Evolutionary conservation across 2,797 vertebrate species (phyloP), one percentile per base, ranked within the genome.

Genomic region (Ambastaia sidthimunki): DNA sequence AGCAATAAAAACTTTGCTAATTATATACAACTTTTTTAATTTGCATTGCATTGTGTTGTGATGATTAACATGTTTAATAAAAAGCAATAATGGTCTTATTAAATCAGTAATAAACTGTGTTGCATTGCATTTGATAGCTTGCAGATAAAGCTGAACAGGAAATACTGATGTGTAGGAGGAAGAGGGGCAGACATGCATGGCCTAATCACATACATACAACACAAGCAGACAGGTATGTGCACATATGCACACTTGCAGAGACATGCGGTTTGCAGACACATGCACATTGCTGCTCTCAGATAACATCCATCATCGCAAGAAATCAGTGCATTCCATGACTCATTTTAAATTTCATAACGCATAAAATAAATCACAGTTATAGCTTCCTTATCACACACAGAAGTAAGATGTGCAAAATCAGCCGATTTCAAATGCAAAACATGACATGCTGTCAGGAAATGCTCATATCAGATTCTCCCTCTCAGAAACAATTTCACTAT

Each of bases 391-490:
- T 72, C 50, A 62, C 66, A 71, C 59, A 81, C 72, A 83, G 25
- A 50, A 71, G 77, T 78, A 71, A 76, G 71, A 85, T 83, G 80
- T 88, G 87, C 82, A 80, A 66, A 75, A 84, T 91, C 89, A 91
- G 85, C 44, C 63, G 48, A 79, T 87, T 89, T 89, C 85, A 86
- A 86, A 80, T 82, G 80, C 52, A 84, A 87, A 88, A 83, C 59
- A 59, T 68, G 63, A 84, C 83, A 83, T 67, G 60, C 84, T 87
- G 86, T 87, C 31, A 85, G 84, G 87, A 91, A 90, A 91, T 83
- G 92, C 89, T 90, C 87, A 89, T 92, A 91, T 91, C 87, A 87
- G 86, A 90, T 87, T 87, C 79, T 83, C 83, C 86, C 80, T 76
- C 78, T 85, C 84, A 72, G 80, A 90, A 89, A 92, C 88, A 87